Percentiles rank a stretch among this genome's conserved stretches.
phyloP scores from a whole-genome alignment of 2,113 vertebrate genomes.

The Tylochromis polylepis region DNA sequence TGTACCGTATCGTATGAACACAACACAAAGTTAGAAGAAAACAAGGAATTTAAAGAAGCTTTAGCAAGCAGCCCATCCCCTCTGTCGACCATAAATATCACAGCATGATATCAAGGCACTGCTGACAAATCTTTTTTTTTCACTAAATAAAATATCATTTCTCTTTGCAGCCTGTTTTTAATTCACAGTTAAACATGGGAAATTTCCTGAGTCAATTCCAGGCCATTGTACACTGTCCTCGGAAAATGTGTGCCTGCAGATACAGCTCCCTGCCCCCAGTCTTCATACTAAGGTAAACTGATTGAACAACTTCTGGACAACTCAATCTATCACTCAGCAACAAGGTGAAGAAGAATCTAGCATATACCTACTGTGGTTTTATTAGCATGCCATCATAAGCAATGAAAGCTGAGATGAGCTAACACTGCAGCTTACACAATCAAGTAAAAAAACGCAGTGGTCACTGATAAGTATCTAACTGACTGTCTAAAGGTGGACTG shows the following conservation, averaged over 20 bases:
- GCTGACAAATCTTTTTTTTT: not conserved
- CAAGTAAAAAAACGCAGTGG: not conserved
- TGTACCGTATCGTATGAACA: not conserved
- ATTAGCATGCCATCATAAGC: not conserved
- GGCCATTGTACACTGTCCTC: not conserved
- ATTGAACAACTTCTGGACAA: not conserved
- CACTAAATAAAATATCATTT: not conserved
- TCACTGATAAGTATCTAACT: not conserved
- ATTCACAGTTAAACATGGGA: too few species aligned
- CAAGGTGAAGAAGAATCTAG: not conserved
- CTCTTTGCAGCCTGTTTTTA: not conserved
- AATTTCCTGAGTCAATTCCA: too few species aligned
- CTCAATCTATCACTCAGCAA: not conserved
- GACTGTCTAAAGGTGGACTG: not conserved
- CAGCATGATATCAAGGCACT: not conserved
- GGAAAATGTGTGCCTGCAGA: not conserved
- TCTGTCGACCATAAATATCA: not conserved
- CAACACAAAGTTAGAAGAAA: not conserved
- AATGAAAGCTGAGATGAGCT: not conserved
- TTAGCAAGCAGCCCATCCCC: not conserved
- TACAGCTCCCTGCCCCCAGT: not conserved
- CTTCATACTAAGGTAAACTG: not conserved
- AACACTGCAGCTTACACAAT: not conserved
- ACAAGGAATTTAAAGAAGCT: not conserved
- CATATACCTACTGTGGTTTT: not conserved